Base-by-base conservation (phyloP, 2,888 invertebrate species). In the Arenicola marina region DNA sequence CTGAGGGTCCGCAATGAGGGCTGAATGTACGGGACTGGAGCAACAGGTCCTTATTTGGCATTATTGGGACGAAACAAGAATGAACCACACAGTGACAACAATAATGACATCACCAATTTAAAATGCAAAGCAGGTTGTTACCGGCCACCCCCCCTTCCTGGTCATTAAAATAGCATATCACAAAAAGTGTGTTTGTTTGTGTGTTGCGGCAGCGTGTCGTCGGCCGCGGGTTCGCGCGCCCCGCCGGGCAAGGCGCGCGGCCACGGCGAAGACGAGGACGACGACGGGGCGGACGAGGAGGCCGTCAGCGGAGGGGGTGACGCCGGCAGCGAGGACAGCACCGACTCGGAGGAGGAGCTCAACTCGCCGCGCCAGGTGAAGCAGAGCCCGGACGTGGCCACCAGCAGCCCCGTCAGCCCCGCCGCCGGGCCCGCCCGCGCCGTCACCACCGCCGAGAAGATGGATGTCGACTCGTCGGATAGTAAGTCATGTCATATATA, bases 291-390 rank as follows among this genome's bases (percentile, higher is more conserved):
- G n/a, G n/a, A n/a, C n/a, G n/a, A n/a, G n/a, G n/a, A n/a, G n/a
- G 45, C 57, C 31, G 60, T 59, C 29, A 62, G 44, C 21, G 57
- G 57, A 63, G 78, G 77, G n/a, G 79, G 43, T 24, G 48, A 45
- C 21, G 53, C 56, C 26, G 60, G 53, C 24, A 43, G 61, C 31
- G 63, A 63, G 48, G 65, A 46, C 7, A 61, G 62, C 63, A 77
- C 78, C 21, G 82, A 81, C 68, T 80, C 80, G 66, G 82, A 82
- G 62, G 83, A 82, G 62, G 83, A 83, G 57, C 68, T 79, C 21
- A 76, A 80, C 65, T 81, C 81, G 24, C 80, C 80, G 15, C 74
- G 76, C 44, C 65, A 68, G 59, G 80, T 81, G 51, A 53, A 63
- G 38, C 76, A 78, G 57, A 72, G 73, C 29, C 53, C 53, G 11